Evolutionary conservation across 2,797 vertebrate genomes (phyloP).

Genomic region (Toxotes lorentzi): DNA sequence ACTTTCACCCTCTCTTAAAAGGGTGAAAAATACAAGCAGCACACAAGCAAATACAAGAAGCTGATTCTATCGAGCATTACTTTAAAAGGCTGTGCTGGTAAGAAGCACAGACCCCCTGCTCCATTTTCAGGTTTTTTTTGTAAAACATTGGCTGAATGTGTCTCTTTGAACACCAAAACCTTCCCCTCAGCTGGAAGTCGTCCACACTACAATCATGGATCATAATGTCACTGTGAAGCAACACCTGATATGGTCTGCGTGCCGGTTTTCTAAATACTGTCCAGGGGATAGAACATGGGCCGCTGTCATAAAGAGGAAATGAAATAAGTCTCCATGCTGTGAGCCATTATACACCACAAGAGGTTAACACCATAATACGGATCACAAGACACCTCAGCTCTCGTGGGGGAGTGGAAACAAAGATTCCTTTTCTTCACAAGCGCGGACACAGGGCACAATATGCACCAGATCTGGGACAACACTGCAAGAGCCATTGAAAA

Average conservation of each 20-base stretch:
- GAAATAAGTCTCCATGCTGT: constrained; percentile 67
- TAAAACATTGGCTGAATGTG: constrained; percentile 70
- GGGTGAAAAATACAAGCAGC: constrained; percentile 21
- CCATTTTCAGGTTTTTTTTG: constrained; percentile 28
- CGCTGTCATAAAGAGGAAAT: constrained; percentile 66
- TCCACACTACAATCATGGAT: constrained; percentile 53
- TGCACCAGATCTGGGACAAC: constrained; percentile 70
- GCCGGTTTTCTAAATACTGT: constrained; percentile 50
- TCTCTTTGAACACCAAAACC: constrained; percentile 61
- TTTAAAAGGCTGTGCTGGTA: constrained; percentile 70
- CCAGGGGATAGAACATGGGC: constrained; percentile 39
- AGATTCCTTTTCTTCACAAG: constrained; percentile 76
- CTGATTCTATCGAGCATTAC: constrained; percentile 57
- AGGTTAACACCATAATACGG: constrained; percentile 82
- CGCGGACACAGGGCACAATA: constrained; percentile 63
- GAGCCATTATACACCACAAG: constrained; percentile 75
- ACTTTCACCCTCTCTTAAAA: constrained; percentile 10
- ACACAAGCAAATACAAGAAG: background rate
- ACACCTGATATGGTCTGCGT: constrained; percentile 71
- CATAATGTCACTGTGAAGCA: constrained; percentile 57
- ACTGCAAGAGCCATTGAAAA: constrained; percentile 58
- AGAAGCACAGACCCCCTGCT: constrained; percentile 31
- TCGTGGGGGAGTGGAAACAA: constrained; percentile 75
- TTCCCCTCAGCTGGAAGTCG: constrained; percentile 40
- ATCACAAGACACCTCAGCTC: constrained; percentile 85